Evolutionary conservation across 2,113 vertebrate genomes (phyloP).

Genomic region (Oryzias melastigma): DNA sequence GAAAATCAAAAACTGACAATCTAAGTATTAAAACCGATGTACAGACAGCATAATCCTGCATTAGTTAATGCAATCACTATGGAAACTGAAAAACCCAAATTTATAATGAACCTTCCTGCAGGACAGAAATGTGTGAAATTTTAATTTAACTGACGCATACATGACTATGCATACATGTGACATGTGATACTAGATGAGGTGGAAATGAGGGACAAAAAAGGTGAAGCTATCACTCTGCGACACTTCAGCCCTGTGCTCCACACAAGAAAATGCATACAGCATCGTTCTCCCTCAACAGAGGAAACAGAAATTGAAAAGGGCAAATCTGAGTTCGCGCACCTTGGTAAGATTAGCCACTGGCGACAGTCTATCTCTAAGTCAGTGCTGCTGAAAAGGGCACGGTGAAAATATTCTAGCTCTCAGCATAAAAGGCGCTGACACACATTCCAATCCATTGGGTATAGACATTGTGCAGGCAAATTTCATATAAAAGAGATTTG

Average conservation of each 20-base stretch:
- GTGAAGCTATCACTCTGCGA: conserved; percentile 29
- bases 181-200: conserved; percentile 3
- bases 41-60: not conserved
- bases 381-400: conserved; percentile 71
- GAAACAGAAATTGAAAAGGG: conserved; percentile 75
- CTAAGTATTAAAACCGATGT: not conserved
- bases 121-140: not conserved
- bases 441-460: conserved; percentile 58
- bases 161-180: too few species aligned
- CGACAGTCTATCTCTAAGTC: conserved; percentile 69
- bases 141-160: conserved; percentile 20
- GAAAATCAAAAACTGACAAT: conserved; percentile 20
- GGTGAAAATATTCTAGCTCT: conserved; percentile 67
- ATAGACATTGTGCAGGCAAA: conserved; percentile 39
- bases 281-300: conserved; percentile 54
- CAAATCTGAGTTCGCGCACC: conserved; percentile 69
- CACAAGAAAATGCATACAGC: conserved; percentile 64
- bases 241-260: conserved; percentile 19
- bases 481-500: conserved; percentile 36
- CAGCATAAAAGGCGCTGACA: conserved; percentile 74
- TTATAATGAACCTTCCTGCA: too few species aligned
- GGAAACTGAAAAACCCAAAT: too few species aligned
- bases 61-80: conserved; percentile 15
- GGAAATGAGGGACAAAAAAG: conserved; percentile 4
- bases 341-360: conserved; percentile 70